Conservation (phyloP, 2,113 vertebrate genomes). For the Colistium nudipinnis region DNA sequence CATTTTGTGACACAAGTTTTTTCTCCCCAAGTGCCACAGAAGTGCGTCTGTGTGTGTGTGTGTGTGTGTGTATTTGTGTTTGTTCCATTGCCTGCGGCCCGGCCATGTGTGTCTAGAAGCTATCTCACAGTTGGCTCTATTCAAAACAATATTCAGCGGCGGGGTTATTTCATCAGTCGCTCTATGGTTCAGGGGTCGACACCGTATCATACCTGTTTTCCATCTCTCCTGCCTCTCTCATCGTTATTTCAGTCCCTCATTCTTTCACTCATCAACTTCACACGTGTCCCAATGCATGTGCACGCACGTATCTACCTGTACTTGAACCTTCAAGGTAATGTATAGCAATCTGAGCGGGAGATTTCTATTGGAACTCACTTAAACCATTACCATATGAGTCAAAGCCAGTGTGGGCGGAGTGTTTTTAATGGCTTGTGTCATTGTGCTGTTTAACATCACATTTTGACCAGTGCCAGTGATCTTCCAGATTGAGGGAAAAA, state of each 20-base stretch:
- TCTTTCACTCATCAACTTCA: neutral
- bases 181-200: constrained; percentile 58
- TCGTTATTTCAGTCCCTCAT: neutral
- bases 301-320: neutral
- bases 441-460: neutral
- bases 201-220: constrained; percentile 33
- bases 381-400: neutral
- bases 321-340: no score
- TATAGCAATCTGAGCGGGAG: neutral
- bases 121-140: constrained; percentile 57
- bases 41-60: constrained; percentile 16
- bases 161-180: constrained; percentile 59
- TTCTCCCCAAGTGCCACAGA: constrained; percentile 21
- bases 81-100: constrained; percentile 13
- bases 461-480: neutral
- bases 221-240: neutral
- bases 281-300: constrained; percentile 5
- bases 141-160: constrained; percentile 68
- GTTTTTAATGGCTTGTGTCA: neutral
- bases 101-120: constrained; percentile 53
- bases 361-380: neutral
- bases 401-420: neutral
- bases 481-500: no score
- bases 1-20: constrained; percentile 40
- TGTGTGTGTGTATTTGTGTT: constrained; percentile 3